Evolutionary conservation across 30 jellyfish, hydroid and myxozoan genomes (phyloP), one percentile per base, ranked within the genome.

Genomic region (Mastigias papua): DNA sequence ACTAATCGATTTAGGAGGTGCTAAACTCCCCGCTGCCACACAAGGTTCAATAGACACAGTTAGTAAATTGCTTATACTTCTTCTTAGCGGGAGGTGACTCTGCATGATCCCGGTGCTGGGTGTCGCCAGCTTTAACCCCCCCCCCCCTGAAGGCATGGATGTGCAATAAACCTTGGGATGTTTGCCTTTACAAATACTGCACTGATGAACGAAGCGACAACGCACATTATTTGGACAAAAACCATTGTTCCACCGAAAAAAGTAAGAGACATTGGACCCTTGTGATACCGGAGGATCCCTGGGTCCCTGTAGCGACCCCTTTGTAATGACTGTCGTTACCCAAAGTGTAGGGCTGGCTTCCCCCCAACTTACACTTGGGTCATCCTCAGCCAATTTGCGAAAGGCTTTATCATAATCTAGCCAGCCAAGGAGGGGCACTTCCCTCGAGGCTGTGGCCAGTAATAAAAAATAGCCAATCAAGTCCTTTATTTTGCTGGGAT

Each of bases 381-480:
- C 50, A 22, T 57, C 89, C 3, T 78, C 89, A 23, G 57, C 89
- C 26, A 15, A 32, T 66, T 57, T 78, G 1, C 89, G 63, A 32
- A 78, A 78, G 25, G 89, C 73, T 22, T 16, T 34, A 34, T 78
- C 89, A 34, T 78, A 78, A 0, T 78, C 78, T 32, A 22, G 62
- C 89, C 89, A 78, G n/a, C 89, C 89, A 51, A 26, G 17, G 42
- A 66, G 65, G 19, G 64, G 33, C 15, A 62, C n/a, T 23, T 58
- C 89, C 25, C 78, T 29, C 64, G 28, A 7, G 0, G 89, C 78
- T 0, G 76, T 25, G 0, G 78, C 7, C 21, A 78, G 50, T 0
- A 78, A 31, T 35, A 78, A 42, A 22, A 78, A 78, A 78, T 78
- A 57, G 77, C 65, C 25, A 32, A 78, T 31, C 63, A 78, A 17